Evolutionary conservation across 2,113 vertebrate species (phyloP).

Genomic region (Chrysochloris asiatica): DNA sequence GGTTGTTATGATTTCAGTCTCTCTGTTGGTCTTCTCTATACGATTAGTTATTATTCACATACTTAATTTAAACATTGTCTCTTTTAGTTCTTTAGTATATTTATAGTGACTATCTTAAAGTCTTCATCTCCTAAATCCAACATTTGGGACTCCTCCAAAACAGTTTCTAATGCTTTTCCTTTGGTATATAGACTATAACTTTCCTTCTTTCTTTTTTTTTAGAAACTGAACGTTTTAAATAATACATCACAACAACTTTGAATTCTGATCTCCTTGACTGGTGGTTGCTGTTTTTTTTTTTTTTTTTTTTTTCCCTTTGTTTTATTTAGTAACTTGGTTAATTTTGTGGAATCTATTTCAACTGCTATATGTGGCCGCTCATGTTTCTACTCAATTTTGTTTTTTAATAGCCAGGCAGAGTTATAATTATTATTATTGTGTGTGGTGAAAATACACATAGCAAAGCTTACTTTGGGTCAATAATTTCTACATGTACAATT

Average conservation of each 20-base stretch:
- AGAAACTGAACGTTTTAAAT: neutral
- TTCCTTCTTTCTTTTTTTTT: neutral
- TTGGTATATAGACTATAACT: neutral
- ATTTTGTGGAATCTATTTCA: neutral
- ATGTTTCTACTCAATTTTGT: neutral
- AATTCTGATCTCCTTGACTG: neutral
- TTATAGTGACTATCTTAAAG: neutral
- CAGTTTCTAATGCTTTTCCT: neutral
- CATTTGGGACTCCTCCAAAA: neutral
- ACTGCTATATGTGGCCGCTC: neutral
- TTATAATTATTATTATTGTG: too few relatives aligned
- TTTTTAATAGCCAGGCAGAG: too few relatives aligned
- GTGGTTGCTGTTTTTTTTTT: neutral
- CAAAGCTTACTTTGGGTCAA: too few relatives aligned
- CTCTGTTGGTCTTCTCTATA: neutral
- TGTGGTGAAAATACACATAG: too few relatives aligned
- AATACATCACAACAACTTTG: neutral
- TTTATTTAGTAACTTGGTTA: neutral
- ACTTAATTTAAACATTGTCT: neutral
- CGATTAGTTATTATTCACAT: neutral
- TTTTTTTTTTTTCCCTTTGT: neutral
- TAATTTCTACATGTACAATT: too few relatives aligned
- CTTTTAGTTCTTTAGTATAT: neutral
- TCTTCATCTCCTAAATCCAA: neutral
- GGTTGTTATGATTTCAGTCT: neutral